Evolutionary conservation across 2,888 invertebrate genomes (phyloP).

Genomic region (Elmis aenea): DNA sequence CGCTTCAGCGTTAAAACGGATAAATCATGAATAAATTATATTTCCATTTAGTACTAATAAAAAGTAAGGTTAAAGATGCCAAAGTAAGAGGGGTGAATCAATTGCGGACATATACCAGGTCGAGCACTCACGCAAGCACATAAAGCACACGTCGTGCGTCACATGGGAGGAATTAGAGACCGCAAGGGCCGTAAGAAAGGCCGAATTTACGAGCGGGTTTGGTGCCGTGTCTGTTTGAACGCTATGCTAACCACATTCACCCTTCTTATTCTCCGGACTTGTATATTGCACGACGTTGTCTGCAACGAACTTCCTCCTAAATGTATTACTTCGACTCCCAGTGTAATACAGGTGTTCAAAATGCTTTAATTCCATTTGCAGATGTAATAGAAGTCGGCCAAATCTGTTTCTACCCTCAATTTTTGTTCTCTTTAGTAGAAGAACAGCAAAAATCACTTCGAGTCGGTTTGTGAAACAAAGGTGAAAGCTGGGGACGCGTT

Average conservation of each 20-base stretch:
- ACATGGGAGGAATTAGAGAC: constrained; percentile 46
- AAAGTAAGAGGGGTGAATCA: constrained; percentile 34
- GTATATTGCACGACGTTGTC: constrained; percentile 21
- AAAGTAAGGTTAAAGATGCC: constrained; percentile 19
- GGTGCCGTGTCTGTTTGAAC: constrained; percentile 41
- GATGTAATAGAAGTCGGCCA: too few species aligned
- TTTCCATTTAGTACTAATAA: constrained; percentile 22
- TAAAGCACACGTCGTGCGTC: constrained; percentile 47
- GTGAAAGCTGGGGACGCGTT: too few species aligned
- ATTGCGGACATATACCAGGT: constrained; percentile 41
- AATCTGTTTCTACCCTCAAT: too few species aligned
- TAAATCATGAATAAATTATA: too few species aligned
- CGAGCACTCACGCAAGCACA: constrained; percentile 45
- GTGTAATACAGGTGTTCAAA: constrained; percentile 13
- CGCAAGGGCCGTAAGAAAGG: constrained; percentile 44
- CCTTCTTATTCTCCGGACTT: constrained; percentile 21
- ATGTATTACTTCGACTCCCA: constrained; percentile 19
- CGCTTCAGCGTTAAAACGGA: too few species aligned
- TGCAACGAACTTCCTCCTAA: constrained; percentile 20
- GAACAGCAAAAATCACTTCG: too few species aligned
- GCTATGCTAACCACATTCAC: constrained; percentile 33
- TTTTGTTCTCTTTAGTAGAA: too few species aligned
- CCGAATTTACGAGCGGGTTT: constrained; percentile 43
- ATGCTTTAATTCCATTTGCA: too few species aligned
- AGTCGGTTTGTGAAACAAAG: too few species aligned